A percentile compares a stretch with the other conserved stretches of the same genome.
These are phyloP conservation scores for Plebejus anna DNA, from an alignment of 2,888 invertebrate species.

Conservation along the genomic window DNA sequence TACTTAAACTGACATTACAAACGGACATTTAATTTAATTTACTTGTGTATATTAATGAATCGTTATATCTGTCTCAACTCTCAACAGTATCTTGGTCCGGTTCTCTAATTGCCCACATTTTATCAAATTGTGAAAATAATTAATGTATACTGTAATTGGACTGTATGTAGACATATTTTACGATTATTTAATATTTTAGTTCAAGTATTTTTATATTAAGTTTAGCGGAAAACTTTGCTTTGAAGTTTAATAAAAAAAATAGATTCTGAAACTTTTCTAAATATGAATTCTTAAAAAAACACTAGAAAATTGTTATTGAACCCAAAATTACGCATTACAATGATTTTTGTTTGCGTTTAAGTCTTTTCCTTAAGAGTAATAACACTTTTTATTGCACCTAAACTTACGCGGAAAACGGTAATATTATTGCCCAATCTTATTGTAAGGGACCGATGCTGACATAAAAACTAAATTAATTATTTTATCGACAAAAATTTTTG, in stretches of 20 bases:
- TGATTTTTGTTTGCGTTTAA: neutral
- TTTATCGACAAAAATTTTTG: neutral
- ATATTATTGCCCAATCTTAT: neutral
- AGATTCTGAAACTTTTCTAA: no score
- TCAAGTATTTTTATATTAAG: neutral
- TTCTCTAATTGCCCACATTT: constrained; percentile 6
- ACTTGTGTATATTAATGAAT: neutral
- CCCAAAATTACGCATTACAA: no score
- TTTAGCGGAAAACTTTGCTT: neutral
- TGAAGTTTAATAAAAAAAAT: no score
- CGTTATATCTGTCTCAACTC: neutral
- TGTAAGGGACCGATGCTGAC: neutral
- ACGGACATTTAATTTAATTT: neutral
- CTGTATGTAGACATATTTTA: constrained; percentile 2
- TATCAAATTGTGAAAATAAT: constrained; percentile 5
- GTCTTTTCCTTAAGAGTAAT: neutral
- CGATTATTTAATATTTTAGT: neutral
- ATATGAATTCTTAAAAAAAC: no score
- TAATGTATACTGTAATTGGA: neutral
- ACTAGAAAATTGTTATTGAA: no score
- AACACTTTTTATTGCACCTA: neutral
- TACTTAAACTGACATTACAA: neutral
- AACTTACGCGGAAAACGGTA: neutral
- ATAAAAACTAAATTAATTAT: neutral
- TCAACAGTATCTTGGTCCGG: constrained; percentile 4